Evolutionary conservation across 2,888 invertebrate species (phyloP), one percentile per base, ranked within the genome.

Genomic region (Troides helena): DNA sequence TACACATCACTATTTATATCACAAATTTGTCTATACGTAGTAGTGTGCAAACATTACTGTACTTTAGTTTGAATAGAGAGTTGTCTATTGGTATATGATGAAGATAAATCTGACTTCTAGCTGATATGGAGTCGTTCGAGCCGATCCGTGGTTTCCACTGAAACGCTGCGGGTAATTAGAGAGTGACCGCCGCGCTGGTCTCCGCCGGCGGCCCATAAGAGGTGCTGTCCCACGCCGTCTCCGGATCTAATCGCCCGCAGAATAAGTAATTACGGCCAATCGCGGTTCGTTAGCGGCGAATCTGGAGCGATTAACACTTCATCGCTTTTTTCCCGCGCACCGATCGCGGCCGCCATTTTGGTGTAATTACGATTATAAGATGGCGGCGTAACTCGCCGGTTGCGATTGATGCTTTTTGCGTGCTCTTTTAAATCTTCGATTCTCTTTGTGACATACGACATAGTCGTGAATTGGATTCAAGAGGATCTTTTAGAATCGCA

Each of bases 301-400:
- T 89, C 89, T 88, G 85, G 80, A 80, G 82, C 84, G 85, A 86
- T 89, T 88, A 89, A 82, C 85, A 86, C 88, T 85, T 83, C 79
- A 81, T 76, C 73, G 72, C 74, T 78, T 69, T 65, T 70, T 70
- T 62, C 62, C 82, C 82, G 78, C 80, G 82, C 78, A 79, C 78
- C 88, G 87, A 86, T 88, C 86, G 81, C 79, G 73, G 75, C 74
- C 74, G 87, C 88, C 91, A 91, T 90, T 85, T 87, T 86, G 3
- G 85, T 75, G 80, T 82, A 87, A 89, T 89, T 88, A 83, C 80
- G 73, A 30, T 78, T 78, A 73, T 79, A 87, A 87, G 78, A 88
- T 87, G 88, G 87, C 84, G 81, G 81, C 77, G 74, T 80, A 87
- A 86, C 74, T 87, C 88, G 87, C 75, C 74, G 63, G 60, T 65